Percentiles rank a stretch among this genome's conserved stretches.
These are phyloP conservation scores for Delichon dasypus DNA, from an alignment of 2,797 vertebrate genomes.

Conservation along the genomic window DNA sequence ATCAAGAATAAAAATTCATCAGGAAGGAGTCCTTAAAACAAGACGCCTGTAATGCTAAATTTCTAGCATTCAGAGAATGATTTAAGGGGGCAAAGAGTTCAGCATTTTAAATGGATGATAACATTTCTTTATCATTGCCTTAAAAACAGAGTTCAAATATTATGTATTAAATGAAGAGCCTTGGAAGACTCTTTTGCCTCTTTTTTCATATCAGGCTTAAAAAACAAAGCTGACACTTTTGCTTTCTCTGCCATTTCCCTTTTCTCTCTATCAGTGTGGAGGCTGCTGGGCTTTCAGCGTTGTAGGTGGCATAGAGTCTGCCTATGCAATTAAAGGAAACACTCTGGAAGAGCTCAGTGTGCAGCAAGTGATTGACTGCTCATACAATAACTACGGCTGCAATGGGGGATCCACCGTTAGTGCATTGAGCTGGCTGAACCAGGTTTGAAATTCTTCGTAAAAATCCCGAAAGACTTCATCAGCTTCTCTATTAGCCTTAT, in stretches of 20 bases:
- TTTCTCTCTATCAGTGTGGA: constrained; percentile 81
- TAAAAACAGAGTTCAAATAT: background rate
- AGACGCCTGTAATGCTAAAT: background rate
- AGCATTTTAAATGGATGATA: background rate
- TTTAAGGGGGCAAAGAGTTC: background rate
- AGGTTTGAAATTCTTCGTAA: constrained; percentile 70
- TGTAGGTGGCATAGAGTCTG: constrained; percentile 85
- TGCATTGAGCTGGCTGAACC: constrained; percentile 85
- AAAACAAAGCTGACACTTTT: background rate
- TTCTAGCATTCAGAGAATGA: background rate
- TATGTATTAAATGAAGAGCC: background rate
- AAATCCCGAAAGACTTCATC: background rate
- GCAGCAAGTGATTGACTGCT: constrained; percentile 93
- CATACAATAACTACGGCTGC: constrained; percentile 83
- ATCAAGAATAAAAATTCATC: background rate
- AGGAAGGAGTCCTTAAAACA: background rate
- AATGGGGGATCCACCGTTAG: constrained; percentile 80
- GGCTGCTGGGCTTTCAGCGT: constrained; percentile 94
- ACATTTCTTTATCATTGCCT: background rate
- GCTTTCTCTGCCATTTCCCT: background rate
- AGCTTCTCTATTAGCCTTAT: background rate
- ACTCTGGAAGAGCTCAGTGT: constrained; percentile 84
- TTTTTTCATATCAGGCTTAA: background rate
- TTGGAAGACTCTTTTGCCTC: background rate
- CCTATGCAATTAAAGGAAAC: constrained; percentile 76